Conservation (phyloP, 1,140 invertebrate species). For the Drusus annulatus region DNA sequence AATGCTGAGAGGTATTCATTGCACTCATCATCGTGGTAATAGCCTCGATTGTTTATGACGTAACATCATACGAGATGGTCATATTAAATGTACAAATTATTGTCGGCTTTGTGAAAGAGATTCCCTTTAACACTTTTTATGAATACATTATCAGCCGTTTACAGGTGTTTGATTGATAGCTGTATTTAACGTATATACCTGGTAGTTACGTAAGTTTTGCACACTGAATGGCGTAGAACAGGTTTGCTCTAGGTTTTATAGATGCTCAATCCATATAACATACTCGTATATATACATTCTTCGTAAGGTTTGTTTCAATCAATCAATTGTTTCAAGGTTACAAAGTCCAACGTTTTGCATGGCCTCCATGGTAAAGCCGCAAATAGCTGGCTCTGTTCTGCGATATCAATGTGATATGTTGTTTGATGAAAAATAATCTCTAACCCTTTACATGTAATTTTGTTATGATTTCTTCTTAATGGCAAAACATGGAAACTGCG, state of each 20-base stretch:
- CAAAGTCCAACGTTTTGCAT: too few species aligned
- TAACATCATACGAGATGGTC: conserved; percentile 30
- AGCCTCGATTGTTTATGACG: conserved; percentile 46
- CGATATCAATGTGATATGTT: too few species aligned
- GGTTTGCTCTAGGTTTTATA: too few species aligned
- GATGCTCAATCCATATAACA: background rate
- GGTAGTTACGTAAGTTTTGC: background rate
- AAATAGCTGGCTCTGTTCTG: too few species aligned
- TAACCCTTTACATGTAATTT: too few species aligned
- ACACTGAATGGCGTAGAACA: background rate
- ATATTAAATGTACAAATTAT: conserved; percentile 16
- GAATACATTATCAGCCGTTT: conserved; percentile 35
- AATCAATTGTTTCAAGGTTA: too few species aligned
- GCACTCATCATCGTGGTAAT: conserved; percentile 44
- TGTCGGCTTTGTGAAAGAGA: conserved; percentile 16
- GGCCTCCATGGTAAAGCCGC: too few species aligned
- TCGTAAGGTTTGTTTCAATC: background rate
- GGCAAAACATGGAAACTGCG: too few species aligned
- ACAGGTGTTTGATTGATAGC: conserved; percentile 29
- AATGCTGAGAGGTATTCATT: conserved; percentile 43
- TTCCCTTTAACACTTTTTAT: conserved; percentile 23
- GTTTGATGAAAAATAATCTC: too few species aligned
- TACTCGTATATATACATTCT: background rate
- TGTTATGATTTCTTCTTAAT: too few species aligned
- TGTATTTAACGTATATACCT: conserved; percentile 1